Conservation (phyloP, 2,888 invertebrate genomes). For the Empis livida region DNA sequence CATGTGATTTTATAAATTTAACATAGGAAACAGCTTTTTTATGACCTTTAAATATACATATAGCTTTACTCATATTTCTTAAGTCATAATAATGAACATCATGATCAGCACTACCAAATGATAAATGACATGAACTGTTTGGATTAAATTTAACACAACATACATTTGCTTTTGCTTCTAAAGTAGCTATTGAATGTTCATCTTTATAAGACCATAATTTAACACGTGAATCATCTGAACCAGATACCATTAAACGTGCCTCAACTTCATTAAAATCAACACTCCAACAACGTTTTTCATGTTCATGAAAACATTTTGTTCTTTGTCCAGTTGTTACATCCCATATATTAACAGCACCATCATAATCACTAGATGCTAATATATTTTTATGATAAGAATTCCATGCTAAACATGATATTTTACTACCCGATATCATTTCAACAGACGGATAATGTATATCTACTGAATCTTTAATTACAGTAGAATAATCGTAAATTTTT, state of each 20-base stretch:
- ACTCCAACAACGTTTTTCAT: conserved; percentile 92
- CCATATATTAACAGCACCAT: conserved; percentile 88
- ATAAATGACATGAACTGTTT: conserved; percentile 70
- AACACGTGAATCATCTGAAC: conserved; percentile 84
- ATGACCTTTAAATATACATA: conserved; percentile 77
- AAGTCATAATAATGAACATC: conserved; percentile 94
- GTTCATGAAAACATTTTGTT: conserved; percentile 69
- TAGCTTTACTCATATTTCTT: conserved; percentile 65
- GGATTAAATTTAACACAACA: conserved; percentile 91
- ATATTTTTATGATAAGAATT: conserved; percentile 80
- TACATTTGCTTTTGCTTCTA: conserved; percentile 89
- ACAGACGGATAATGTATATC: conserved; percentile 86
- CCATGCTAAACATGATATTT: conserved; percentile 91
- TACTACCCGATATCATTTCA: conserved; percentile 84
- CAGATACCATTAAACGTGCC: conserved; percentile 78
- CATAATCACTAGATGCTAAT: conserved; percentile 86
- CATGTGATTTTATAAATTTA: conserved; percentile 71
- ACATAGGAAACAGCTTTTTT: conserved; percentile 91
- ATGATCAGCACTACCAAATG: conserved; percentile 94
- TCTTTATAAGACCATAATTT: conserved; percentile 85
- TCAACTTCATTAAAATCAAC: conserved; percentile 90
- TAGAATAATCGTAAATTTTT: conserved; percentile 82
- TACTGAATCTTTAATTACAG: conserved; percentile 71
- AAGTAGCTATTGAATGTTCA: conserved; percentile 72
- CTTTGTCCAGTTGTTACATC: conserved; percentile 68